Evolutionary conservation across 1,140 invertebrate species (phyloP), one percentile per base, ranked within the genome.

Genomic region (Diabrotica virgifera): DNA sequence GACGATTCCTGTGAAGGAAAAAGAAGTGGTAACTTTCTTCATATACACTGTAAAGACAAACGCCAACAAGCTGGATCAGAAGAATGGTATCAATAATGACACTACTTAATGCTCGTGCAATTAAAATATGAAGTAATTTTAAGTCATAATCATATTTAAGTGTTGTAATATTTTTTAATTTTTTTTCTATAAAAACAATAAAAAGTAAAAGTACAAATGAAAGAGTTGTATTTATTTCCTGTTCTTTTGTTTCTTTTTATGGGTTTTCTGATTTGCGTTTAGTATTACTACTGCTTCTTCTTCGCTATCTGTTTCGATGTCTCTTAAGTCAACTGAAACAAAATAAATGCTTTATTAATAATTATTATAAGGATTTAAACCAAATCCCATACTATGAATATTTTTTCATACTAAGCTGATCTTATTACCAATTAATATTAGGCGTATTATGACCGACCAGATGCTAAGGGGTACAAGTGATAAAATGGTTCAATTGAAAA

Each of bases 11-110:
- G 92, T 98, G 2, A 88, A 90, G 72, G 95, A 98, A 79, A 98
- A 97, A 77, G 95, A 98, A 80, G 91, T 93, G 35, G 81, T 97
- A 11, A 95, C 95, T n/a, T 95, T 91, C 76, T 98, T 98, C 77
- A 94, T 98, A 70, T 97, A 97, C 76, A 96, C 93, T 80, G 92
- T 97, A 0, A 98, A 97, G 84, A 94, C 91, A 62, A 95, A 96
- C 81, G 90, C 90, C 57, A 96, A 95, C 77, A 96, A 95, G 80
- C 81, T 95, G 69, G 94, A 96, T 80, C 92, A 94, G 78, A 94
- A 93, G 76, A 93, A 92, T 82, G 90, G 90, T 66, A 83, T 89
- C 55, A 88, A 83, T 50, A 86, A 82, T 67, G 87, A 89, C 67
- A 71, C 82, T 6, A 83, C 82, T 72, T 85, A 35, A 59, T 35